Base-by-base conservation (phyloP, 2,888 invertebrate species). In the Octonoba sinensis region DNA sequence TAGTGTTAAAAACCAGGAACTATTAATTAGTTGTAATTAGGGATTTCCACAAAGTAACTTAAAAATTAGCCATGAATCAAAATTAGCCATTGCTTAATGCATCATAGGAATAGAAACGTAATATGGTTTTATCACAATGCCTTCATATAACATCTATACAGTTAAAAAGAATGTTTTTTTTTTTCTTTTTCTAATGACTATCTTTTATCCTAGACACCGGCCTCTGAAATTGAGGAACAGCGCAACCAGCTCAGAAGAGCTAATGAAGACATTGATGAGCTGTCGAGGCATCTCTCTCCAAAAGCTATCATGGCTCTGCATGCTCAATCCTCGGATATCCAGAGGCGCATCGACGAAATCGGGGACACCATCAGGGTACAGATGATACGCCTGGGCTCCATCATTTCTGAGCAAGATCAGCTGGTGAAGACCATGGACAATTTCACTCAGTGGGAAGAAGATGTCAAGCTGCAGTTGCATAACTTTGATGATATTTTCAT, bases 331-430 rank as follows among this genome's bases (percentile, higher is more conserved):
- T 67, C 77, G 15, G 84, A 84, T 56, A 44, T 84, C 16, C 76
- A 82, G 49, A 75, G 74, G 22, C 73, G 84, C 18, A 74, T 82
- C 8, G 76, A 77, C 60, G 77, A 82, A n/a, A 51, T 82, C n/a
- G 75, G 65, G 4, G 82, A 84, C 36, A 24, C 15, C 3, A 60
- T 84, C 3, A 69, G 79, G 46, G 51, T 60, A 18, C 70, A 77
- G 13, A 24, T 74, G 24, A 71, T 75, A 8, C 64, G 64, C 3
- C 47, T 84, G 22, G 73, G 76, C 0, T 81, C 82, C 0, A 90
- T 96, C 27, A 90, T 94, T 73, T 94, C 95, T 88, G 96, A 97
- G 87, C 94, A 95, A 87, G 93, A 93, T 1, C 94, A 95, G 60
- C 94, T 95, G 86, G 24, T 84, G 1, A 81, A 74, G 66, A 73